Evolutionary conservation across 2,797 vertebrate species (phyloP).

Genomic region (Micrastur ruficollis): DNA sequence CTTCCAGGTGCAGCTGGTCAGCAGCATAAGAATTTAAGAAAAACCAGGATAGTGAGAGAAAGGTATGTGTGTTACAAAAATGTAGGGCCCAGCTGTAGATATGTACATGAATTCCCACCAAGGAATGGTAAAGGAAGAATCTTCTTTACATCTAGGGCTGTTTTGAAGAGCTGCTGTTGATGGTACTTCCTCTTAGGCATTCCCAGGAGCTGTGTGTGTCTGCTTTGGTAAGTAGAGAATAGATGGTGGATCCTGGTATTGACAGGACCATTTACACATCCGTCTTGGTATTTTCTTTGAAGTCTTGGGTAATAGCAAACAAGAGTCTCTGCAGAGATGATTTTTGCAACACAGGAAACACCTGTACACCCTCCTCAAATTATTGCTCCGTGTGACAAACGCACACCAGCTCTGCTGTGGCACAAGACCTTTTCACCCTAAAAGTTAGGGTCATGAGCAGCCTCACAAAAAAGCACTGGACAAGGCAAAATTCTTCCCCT

Average conservation of each 20-base stretch:
- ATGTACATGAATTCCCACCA: background rate
- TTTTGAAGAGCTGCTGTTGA: background rate
- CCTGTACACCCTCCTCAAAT: constrained; percentile 36
- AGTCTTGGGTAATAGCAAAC: constrained; percentile 33
- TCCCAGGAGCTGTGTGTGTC: background rate
- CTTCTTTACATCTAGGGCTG: background rate
- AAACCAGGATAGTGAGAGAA: background rate
- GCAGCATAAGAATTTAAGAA: background rate
- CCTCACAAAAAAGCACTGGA: background rate
- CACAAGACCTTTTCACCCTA: background rate
- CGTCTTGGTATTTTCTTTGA: constrained; percentile 46
- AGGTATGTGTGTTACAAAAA: background rate
- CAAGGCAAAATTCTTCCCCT: background rate
- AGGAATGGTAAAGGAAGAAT: background rate
- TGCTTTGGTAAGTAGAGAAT: background rate
- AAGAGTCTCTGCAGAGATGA: constrained; percentile 28
- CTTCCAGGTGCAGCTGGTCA: background rate
- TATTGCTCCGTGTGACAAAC: background rate
- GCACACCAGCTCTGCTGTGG: constrained; percentile 1
- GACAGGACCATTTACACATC: constrained; percentile 8
- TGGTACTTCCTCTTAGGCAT: background rate
- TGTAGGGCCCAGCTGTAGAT: background rate
- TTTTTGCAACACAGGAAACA: constrained; percentile 60
- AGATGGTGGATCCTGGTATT: background rate
- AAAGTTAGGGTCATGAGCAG: background rate